phyloP scores from a whole-genome alignment of 2,113 vertebrate species.

The Ochotona princeps region DNA sequence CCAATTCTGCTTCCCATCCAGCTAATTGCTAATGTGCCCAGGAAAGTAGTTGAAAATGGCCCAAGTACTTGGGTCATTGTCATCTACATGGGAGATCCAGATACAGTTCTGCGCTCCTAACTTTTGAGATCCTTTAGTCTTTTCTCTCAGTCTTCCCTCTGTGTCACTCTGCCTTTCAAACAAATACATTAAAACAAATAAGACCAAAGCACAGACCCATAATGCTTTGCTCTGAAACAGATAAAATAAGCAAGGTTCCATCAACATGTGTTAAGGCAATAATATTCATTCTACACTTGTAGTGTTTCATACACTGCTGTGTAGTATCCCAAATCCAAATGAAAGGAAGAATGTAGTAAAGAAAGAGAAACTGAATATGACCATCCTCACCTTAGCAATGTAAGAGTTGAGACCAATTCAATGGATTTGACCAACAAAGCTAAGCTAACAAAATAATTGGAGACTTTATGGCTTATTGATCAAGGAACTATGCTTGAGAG shows the following conservation, averaged over 20 bases:
- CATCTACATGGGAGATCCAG: no score
- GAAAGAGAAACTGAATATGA: not conserved
- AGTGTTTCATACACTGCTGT: no score
- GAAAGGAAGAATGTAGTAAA: not conserved
- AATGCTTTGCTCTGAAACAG: not conserved
- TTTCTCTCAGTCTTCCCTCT: no score
- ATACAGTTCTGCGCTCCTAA: no score
- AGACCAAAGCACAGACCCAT: not conserved
- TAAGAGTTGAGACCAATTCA: constrained; percentile 66
- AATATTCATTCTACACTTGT: not conserved
- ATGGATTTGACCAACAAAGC: constrained; percentile 76
- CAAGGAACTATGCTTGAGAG: constrained; percentile 76
- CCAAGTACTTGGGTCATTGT: no score
- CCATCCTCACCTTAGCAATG: not conserved
- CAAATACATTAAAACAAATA: no score
- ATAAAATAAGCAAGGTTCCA: not conserved
- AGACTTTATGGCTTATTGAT: constrained; percentile 82
- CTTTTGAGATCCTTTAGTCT: no score
- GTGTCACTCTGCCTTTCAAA: no score
- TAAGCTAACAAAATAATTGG: constrained; percentile 82
- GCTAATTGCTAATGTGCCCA: no score
- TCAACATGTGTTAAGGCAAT: not conserved
- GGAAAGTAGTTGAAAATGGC: no score
- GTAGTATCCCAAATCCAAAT: not conserved
- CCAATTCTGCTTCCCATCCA: no score